Percentiles rank a stretch among this genome's conserved stretches.
Conservation (phyloP, 1,140 invertebrate genomes). For the Philotrypesis tridentata region DNA sequence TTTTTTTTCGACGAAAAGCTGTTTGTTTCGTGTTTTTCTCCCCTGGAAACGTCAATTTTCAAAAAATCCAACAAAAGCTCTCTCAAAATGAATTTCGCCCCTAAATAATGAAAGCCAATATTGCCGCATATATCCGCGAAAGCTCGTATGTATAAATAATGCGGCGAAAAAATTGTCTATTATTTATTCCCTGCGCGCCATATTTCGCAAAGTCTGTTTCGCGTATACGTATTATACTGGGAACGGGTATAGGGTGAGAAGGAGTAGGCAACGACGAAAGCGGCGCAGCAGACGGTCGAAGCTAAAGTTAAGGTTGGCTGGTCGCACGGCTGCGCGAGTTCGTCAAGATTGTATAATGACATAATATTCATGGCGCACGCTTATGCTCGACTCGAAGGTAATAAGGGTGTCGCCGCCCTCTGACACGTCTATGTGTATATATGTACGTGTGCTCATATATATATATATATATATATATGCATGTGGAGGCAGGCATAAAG, state of each 20-base stretch:
- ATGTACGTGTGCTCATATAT: background rate
- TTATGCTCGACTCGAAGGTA: constrained; percentile 60
- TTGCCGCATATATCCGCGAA: too few species aligned
- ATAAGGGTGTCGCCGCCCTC: constrained; percentile 61
- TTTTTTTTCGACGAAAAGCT: too few species aligned
- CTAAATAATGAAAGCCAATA: too few species aligned
- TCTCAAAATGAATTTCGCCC: too few species aligned
- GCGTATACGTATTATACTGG: background rate
- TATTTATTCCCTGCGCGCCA: too few species aligned
- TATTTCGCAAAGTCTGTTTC: background rate
- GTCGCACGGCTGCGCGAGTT: constrained; percentile 37
- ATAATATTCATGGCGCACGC: constrained; percentile 70
- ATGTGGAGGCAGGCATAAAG: too few species aligned
- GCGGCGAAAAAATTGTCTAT: too few species aligned
- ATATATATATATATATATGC: background rate
- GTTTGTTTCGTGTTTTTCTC: too few species aligned
- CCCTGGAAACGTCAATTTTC: too few species aligned
- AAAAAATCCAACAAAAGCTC: too few species aligned
- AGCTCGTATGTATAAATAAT: too few species aligned
- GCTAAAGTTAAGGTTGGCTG: constrained; percentile 8
- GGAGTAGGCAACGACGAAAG: background rate
- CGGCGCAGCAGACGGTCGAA: constrained; percentile 29
- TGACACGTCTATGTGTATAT: background rate
- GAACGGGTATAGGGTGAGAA: too few species aligned
- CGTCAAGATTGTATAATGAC: constrained; percentile 72